phyloP scores from a whole-genome alignment of 92 coral and sea anemone species.

The Phenganax marumi region DNA sequence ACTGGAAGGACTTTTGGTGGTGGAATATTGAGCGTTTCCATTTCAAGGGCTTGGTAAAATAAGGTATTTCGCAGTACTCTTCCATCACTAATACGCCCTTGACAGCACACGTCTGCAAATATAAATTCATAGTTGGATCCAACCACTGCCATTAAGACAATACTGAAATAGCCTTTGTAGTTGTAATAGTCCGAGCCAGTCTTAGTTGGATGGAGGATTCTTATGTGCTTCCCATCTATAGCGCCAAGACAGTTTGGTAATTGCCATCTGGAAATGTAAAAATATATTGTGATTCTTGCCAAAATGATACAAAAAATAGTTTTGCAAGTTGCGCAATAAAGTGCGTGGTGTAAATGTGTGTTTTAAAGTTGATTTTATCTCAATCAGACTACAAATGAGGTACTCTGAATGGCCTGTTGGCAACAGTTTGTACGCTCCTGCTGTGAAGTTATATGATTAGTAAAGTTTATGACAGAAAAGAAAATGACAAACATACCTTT shows the following conservation, averaged over 20 bases:
- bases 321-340: no score
- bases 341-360: no score
- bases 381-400: no score
- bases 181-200: constrained; percentile 53
- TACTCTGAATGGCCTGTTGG: no score
- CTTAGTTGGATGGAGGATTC: constrained; percentile 49
- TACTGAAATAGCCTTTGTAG: constrained; percentile 62
- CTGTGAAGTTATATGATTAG: no score
- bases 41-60: constrained; percentile 56
- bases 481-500: neutral
- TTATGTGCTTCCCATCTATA: constrained; percentile 63
- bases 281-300: no score
- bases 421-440: no score
- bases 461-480: no score
- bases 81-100: constrained; percentile 71
- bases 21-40: neutral
- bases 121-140: constrained; percentile 57
- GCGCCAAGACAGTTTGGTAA: constrained; percentile 59
- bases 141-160: constrained; percentile 65
- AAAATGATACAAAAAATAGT: no score
- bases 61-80: constrained; percentile 60
- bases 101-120: constrained; percentile 75
- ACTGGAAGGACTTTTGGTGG: constrained; percentile 10
- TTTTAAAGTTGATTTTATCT: no score
- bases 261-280: constrained; percentile 42